Base-by-base conservation (phyloP, 2,113 vertebrate species). In the Peromyscus polionotus region DNA sequence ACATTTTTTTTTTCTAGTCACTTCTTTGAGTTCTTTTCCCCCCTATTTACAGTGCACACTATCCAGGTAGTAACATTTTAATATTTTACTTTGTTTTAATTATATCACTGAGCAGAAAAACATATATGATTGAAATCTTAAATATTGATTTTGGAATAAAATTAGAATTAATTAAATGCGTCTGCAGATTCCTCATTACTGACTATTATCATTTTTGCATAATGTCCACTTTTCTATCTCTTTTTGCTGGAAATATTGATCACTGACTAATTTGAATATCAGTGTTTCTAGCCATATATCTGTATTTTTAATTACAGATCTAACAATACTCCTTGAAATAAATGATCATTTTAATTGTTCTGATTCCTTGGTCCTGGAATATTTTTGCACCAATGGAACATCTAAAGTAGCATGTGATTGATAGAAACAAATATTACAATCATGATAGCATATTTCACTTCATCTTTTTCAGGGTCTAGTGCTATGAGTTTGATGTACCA, bases 71-170 rank as follows among this genome's bases (percentile, higher is more conserved):
- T 39, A 63, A 4, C 22, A 88, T 72, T 88, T 65, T 67, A 3
- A 88, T 81, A 86, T 8, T 77, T 72, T 28, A 33, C 33, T 63
- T 94, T 92, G 9, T 93, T 77, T 88, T 61, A 81, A 57, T 89
- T 91, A 75, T 68, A 72, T 70, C 17, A 48, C 45, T 67, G 73
- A 70, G 5, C 13, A 75, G 73, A 96, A 22, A 76, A 57, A 42
- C 24, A 92, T 95, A 77, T 68, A 83, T 63, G 76, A 91, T 86
- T 39, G 59, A 86, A 42, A 24, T 68, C 72, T 77, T 81, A 76
- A 88, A 67, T 93, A 91, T 77, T 94, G 68, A 57, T 96, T 93
- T n/a, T 95, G 79, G 2, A 95, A 81, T 88, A 91, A 95, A 90
- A 88, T 72, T 97, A 88, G 63, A 42, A 88, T 91, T 92, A 70